phyloP scores from a whole-genome alignment of 2,113 vertebrate genomes.

The Jaculus jaculus region DNA sequence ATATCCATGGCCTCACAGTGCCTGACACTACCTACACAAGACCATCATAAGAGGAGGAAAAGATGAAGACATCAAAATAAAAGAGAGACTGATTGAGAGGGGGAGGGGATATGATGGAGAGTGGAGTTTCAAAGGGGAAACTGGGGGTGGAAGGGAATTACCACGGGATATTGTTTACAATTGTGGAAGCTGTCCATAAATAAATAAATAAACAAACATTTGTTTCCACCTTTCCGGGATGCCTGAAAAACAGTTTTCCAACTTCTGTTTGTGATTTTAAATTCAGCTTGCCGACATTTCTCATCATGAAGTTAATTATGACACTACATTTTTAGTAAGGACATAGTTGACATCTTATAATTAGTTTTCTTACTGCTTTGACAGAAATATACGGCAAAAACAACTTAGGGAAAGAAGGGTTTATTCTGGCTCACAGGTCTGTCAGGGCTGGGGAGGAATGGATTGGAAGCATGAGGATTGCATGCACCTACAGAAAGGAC shows the following conservation, averaged over 20 bases:
- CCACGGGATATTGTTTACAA: no score
- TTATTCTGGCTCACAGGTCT: neutral
- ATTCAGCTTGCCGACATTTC: conserved; percentile 38
- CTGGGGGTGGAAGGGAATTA: no score
- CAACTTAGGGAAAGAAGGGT: neutral
- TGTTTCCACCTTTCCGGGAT: neutral
- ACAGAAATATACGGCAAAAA: neutral
- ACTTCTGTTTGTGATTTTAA: conserved; percentile 24
- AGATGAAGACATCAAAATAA: no score
- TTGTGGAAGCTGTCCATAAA: no score
- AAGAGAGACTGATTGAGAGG: no score
- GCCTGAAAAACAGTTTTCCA: neutral
- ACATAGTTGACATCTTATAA: conserved; percentile 25
- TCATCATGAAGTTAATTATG: conserved; percentile 9
- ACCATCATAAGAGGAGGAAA: no score
- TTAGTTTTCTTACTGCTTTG: neutral
- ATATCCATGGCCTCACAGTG: no score
- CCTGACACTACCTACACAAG: no score
- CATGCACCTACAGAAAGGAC: neutral
- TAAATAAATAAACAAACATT: neutral
- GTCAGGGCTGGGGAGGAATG: no score
- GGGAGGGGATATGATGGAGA: no score
- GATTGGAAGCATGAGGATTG: neutral
- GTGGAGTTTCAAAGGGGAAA: no score
- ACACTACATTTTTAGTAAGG: neutral